Percentiles rank a stretch among this genome's conserved stretches.
phyloP scores from a whole-genome alignment of 2,888 invertebrate species.

The Drosophila maculinotata region DNA sequence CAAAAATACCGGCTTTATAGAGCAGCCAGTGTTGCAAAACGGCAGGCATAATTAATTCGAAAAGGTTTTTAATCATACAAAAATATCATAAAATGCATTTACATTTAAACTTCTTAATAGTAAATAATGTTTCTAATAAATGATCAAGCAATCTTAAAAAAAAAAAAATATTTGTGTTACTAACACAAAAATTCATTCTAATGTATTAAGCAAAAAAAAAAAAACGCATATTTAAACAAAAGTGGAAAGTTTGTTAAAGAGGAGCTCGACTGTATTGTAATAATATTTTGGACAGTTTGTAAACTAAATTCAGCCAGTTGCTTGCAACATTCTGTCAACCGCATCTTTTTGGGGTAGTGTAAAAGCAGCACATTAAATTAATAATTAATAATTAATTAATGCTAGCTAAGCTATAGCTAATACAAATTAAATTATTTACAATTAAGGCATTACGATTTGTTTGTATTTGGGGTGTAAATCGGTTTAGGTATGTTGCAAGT shows the following conservation, averaged over 20 bases:
- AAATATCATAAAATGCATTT: background rate
- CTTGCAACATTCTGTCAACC: background rate
- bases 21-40: background rate
- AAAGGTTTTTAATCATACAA: no score
- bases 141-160: background rate
- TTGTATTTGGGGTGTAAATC: constrained; percentile 25
- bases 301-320: no score
- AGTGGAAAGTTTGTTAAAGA: background rate
- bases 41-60: background rate
- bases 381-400: no score
- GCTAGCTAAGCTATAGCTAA: constrained; percentile 37
- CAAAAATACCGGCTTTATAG: background rate
- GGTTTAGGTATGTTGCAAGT: constrained; percentile 28
- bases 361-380: constrained; percentile 21
- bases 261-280: background rate
- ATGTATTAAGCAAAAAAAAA: no score
- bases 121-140: no score
- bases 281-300: no score
- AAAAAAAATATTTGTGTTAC: no score
- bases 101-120: background rate
- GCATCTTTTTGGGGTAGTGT: constrained; percentile 28
- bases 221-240: no score
- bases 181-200: background rate
- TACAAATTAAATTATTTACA: constrained; percentile 9
- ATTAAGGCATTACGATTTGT: constrained; percentile 22